Conservation (phyloP, 1,140 invertebrate species). For the Varroa destructor region DNA sequence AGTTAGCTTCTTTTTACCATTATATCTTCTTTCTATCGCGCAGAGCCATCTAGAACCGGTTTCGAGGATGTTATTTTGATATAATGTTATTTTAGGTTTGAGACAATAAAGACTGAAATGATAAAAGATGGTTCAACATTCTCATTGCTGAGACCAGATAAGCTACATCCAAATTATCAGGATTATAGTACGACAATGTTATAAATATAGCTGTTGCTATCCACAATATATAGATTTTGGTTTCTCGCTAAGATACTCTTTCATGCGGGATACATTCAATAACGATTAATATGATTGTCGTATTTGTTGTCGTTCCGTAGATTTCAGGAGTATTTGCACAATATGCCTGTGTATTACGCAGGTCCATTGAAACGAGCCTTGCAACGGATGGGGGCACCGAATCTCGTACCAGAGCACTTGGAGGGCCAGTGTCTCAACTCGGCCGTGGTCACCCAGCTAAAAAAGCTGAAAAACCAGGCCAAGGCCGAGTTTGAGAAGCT, state of each 20-base stretch:
- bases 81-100: background rate
- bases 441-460: conserved; percentile 82
- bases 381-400: conserved; percentile 68
- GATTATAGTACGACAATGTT: too few relatives aligned
- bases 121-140: too few relatives aligned
- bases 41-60: conserved; percentile 35
- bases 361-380: conserved; percentile 75
- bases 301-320: background rate
- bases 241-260: too few relatives aligned
- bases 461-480: conserved; percentile 79
- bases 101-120: too few relatives aligned
- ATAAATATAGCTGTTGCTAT: too few relatives aligned
- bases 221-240: too few relatives aligned
- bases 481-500: conserved; percentile 87
- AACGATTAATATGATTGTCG: background rate
- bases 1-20: background rate
- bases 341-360: conserved; percentile 91
- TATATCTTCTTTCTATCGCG: conserved; percentile 39
- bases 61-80: background rate
- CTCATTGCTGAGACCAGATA: too few relatives aligned
- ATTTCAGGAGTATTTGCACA: conserved; percentile 83
- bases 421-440: conserved; percentile 77
- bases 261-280: background rate
- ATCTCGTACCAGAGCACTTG: conserved; percentile 72
- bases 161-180: too few relatives aligned